These are phyloP conservation scores for Protomyctophum bolini DNA, from an alignment of 2,113 vertebrate species.

Conservation along the genomic window DNA sequence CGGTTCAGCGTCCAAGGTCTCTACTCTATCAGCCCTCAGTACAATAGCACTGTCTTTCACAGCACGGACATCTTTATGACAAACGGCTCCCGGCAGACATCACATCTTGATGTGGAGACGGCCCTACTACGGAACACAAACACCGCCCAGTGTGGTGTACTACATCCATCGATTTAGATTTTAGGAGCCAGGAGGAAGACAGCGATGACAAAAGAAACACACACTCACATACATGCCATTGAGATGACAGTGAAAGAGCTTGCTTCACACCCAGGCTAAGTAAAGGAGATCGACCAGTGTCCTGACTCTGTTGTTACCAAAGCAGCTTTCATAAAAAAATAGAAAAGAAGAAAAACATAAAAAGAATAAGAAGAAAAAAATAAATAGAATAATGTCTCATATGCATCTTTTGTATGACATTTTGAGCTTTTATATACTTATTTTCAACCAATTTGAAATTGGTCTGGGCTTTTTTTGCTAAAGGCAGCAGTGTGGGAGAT, in stretches of 20 bases:
- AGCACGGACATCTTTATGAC: constrained; percentile 99
- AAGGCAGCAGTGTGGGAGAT: constrained; percentile 59
- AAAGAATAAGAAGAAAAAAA: constrained; percentile 61
- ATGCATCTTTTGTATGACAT: constrained; percentile 99
- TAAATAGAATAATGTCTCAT: constrained; percentile 84
- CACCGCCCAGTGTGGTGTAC: constrained; percentile 76
- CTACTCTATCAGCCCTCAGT: constrained; percentile 94
- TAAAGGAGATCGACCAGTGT: constrained; percentile 85
- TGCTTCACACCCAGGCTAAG: constrained; percentile 80
- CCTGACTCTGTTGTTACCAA: constrained; percentile 98
- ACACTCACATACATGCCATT: constrained; percentile 24
- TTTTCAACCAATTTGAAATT: constrained; percentile 81
- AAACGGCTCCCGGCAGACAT: constrained; percentile 64
- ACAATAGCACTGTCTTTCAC: constrained; percentile 97
- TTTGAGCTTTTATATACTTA: constrained; percentile 95
- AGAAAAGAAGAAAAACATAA: constrained; percentile 48
- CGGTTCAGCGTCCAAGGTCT: constrained; percentile 91
- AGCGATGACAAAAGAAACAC: constrained; percentile 39
- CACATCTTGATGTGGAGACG: constrained; percentile 67
- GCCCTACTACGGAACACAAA: constrained; percentile 58
- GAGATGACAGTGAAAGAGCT: constrained; percentile 50
- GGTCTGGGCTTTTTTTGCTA: constrained; percentile 74
- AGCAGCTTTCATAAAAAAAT: constrained; percentile 93
- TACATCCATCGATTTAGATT: constrained; percentile 87
- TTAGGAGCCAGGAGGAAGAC: constrained; percentile 85